These are phyloP conservation scores for Mesodorylaimus sp. DNA, from an alignment of 2,888 invertebrate genomes.

Conservation along the genomic window DNA sequence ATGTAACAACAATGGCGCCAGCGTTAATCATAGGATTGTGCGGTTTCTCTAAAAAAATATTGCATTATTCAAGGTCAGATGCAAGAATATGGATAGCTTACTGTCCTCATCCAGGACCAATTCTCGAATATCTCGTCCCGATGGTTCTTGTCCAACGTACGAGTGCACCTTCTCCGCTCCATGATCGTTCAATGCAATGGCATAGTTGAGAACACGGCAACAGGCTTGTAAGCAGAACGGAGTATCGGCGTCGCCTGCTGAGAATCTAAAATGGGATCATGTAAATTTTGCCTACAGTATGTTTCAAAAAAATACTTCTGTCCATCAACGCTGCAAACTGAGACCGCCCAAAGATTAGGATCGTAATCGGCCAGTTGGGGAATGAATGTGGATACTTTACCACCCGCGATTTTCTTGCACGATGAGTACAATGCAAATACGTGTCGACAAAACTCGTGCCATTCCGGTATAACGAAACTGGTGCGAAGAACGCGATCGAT, in stretches of 20 bases:
- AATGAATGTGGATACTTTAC: constrained; percentile 59
- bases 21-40: constrained; percentile 98
- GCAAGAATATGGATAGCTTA: constrained; percentile 41
- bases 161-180: constrained; percentile 78
- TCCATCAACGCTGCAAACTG: constrained; percentile 85
- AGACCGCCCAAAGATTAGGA: constrained; percentile 78
- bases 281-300: background rate
- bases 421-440: constrained; percentile 81
- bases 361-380: constrained; percentile 75
- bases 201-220: constrained; percentile 73
- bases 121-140: constrained; percentile 85
- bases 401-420: constrained; percentile 63
- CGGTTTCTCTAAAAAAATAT: constrained; percentile 56
- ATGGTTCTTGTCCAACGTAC: constrained; percentile 86
- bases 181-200: constrained; percentile 71
- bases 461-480: constrained; percentile 83
- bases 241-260: constrained; percentile 70
- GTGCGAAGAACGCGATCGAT: constrained; percentile 76
- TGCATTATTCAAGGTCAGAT: constrained; percentile 1
- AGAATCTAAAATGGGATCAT: constrained; percentile 41
- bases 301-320: constrained; percentile 39
- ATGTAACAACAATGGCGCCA: constrained; percentile 77
- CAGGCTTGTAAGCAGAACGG: constrained; percentile 81
- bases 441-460: constrained; percentile 64
- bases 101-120: constrained; percentile 77